phyloP scores from a whole-genome alignment of 2,888 invertebrate genomes.

The Luperina testacea region DNA sequence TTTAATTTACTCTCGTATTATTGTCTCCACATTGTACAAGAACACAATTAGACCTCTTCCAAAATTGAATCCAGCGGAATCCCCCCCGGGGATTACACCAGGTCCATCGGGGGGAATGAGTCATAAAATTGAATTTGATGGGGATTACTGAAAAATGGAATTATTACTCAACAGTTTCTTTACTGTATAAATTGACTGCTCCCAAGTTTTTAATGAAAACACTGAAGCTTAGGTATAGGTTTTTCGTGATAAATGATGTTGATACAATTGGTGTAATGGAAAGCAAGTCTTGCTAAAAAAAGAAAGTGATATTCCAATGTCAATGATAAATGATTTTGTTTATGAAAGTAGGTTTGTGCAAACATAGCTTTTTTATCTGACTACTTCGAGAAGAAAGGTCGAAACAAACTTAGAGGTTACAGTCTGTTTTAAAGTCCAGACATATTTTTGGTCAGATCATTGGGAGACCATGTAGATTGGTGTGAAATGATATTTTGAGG shows the following conservation, averaged over 20 bases:
- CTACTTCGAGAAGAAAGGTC: neutral
- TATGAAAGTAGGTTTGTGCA: neutral
- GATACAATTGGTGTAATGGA: neutral
- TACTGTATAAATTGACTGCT: neutral
- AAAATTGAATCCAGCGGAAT: constrained; percentile 58
- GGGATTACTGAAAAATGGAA: constrained; percentile 42
- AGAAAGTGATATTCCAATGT: neutral
- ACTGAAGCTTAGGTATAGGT: neutral
- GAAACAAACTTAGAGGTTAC: neutral
- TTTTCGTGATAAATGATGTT: neutral
- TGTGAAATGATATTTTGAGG: neutral
- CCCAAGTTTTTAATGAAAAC: neutral
- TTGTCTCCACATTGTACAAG: neutral
- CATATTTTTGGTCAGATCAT: neutral
- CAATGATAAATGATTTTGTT: neutral
- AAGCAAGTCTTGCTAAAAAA: neutral
- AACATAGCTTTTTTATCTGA: neutral
- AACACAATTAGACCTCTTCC: constrained; percentile 62
- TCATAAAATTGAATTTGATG: constrained; percentile 68
- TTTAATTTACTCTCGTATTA: neutral
- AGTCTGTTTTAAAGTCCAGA: neutral
- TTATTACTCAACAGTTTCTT: neutral
- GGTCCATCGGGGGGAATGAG: constrained; percentile 44
- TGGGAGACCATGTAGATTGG: neutral
- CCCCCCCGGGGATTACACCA: constrained; percentile 60